Evolutionary conservation across 2,113 vertebrate species (phyloP).

Genomic region (Anguilla rostrata): DNA sequence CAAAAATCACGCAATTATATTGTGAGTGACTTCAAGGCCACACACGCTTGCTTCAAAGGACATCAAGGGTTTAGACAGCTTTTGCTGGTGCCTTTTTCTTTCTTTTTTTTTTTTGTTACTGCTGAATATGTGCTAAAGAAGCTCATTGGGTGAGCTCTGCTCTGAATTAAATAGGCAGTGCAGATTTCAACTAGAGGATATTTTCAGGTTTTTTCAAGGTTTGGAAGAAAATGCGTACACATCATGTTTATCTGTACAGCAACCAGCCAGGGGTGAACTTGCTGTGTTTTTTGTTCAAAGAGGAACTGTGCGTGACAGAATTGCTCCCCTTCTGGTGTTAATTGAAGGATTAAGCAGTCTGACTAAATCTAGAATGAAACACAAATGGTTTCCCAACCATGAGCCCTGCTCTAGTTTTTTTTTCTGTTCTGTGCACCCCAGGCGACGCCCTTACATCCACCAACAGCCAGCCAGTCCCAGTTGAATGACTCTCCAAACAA

Average conservation of each 20-base stretch:
- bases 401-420: neutral
- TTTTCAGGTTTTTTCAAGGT: no score
- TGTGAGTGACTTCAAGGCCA: neutral
- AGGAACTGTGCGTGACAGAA: slow-evolving; percentile 23
- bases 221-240: neutral
- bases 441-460: neutral
- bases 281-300: slow-evolving; percentile 20
- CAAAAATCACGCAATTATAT: neutral
- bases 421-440: neutral
- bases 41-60: neutral
- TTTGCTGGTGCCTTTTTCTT: neutral
- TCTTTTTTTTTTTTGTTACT: neutral
- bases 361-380: slow-evolving; percentile 27
- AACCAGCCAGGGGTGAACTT: neutral
- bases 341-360: slow-evolving; percentile 18
- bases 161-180: neutral
- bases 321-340: slow-evolving; percentile 19
- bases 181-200: neutral
- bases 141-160: neutral
- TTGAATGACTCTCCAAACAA: slow-evolving; percentile 15
- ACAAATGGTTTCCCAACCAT: slow-evolving; percentile 20
- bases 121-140: neutral
- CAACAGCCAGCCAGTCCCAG: neutral
- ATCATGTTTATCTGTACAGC: neutral
- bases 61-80: neutral